Conservation (phyloP, 2,113 vertebrate genomes). For the Microcebus tavaratra region DNA sequence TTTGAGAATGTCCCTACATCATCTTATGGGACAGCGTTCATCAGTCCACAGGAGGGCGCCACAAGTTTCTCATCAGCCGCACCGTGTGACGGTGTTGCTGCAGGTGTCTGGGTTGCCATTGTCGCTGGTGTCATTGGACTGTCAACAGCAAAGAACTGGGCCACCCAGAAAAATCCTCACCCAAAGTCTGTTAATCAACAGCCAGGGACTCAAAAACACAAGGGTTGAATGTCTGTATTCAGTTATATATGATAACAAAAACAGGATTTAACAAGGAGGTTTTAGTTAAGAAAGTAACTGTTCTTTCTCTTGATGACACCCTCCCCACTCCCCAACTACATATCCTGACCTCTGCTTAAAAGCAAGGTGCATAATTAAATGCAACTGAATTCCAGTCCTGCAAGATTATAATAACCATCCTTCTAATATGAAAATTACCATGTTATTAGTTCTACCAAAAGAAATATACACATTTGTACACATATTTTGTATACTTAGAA, state of each 20-base stretch:
- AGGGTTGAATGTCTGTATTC: background rate
- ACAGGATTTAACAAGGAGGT: background rate
- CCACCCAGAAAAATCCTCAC: background rate
- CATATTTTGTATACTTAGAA: background rate
- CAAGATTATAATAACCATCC: background rate
- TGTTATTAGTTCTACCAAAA: background rate
- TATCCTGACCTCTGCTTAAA: background rate
- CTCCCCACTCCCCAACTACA: background rate
- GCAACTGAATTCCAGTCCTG: background rate
- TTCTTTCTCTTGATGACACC: background rate
- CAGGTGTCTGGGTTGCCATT: background rate
- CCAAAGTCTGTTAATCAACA: background rate
- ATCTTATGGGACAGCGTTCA: background rate
- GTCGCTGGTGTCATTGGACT: background rate
- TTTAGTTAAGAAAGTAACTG: background rate
- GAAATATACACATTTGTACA: background rate
- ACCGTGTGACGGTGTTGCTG: background rate
- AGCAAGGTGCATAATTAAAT: background rate
- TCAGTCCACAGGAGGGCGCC: background rate
- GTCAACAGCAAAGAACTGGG: background rate
- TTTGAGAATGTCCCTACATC: constrained; percentile 31
- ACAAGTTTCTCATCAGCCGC: background rate
- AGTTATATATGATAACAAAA: background rate
- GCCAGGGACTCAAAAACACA: background rate
- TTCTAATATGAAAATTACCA: background rate